Percentiles rank a stretch among this genome's conserved stretches.
phyloP scores from a whole-genome alignment of 2,113 vertebrate genomes.

The Tragelaphus imberbis region DNA sequence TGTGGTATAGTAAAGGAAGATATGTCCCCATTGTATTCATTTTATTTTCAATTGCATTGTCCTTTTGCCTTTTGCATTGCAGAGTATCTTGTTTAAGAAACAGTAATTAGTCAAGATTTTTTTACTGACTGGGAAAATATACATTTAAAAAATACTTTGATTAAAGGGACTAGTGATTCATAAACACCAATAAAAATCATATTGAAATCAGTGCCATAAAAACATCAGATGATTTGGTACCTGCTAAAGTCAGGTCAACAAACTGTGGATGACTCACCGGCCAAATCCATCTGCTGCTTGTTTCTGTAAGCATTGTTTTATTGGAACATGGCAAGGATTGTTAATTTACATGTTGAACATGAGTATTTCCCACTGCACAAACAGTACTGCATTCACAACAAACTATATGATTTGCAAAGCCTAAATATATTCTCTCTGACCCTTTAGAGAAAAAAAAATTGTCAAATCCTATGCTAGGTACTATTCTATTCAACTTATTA shows the following conservation, averaged over 20 bases:
- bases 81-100: background rate
- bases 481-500: background rate
- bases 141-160: background rate
- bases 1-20: background rate
- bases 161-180: background rate
- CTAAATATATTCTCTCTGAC: background rate
- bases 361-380: background rate
- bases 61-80: background rate
- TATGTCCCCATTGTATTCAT: background rate
- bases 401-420: background rate
- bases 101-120: background rate
- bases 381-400: background rate
- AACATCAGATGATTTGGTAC: background rate
- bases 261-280: background rate
- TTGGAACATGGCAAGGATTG: background rate
- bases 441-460: background rate
- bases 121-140: background rate
- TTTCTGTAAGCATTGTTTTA: background rate
- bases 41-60: conserved; percentile 43
- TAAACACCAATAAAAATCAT: background rate
- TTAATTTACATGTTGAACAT: background rate
- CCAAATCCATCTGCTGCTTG: background rate
- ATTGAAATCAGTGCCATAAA: background rate
- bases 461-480: background rate
- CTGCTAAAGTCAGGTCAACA: background rate